These are phyloP conservation scores for Lepidurus apus DNA, from an alignment of 1,140 invertebrate genomes.

Conservation along the genomic window DNA sequence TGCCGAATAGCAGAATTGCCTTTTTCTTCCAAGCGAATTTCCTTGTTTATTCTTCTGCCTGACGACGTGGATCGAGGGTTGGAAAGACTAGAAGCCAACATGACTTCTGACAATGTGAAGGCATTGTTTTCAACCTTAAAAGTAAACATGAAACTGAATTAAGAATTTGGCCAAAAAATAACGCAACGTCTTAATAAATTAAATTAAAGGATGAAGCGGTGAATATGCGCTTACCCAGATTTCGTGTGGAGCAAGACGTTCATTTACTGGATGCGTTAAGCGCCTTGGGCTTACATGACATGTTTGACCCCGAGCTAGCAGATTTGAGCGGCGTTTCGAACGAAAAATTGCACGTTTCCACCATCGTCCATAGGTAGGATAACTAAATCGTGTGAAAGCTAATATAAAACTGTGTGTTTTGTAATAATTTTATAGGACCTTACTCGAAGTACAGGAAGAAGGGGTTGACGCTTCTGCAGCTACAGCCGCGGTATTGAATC, in stretches of 20 bases:
- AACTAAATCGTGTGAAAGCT: not conserved
- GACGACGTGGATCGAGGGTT: constrained; percentile 41
- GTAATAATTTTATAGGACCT: constrained; percentile 41
- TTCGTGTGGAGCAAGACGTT: constrained; percentile 38
- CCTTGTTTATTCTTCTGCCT: constrained; percentile 44
- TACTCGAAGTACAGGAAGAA: constrained; percentile 41
- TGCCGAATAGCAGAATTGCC: constrained; percentile 44
- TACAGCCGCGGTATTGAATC: constrained; percentile 39
- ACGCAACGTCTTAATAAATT: too few species aligned
- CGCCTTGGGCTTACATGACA: constrained; percentile 39
- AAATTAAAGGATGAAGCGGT: constrained; percentile 42
- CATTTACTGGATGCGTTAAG: constrained; percentile 39
- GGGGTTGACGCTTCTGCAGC: constrained; percentile 40
- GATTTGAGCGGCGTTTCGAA: constrained; percentile 40
- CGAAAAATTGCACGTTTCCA: constrained; percentile 38
- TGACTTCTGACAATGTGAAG: constrained; percentile 42
- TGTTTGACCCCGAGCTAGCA: constrained; percentile 39
- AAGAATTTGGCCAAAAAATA: too few species aligned
- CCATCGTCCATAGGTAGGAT: constrained; percentile 42
- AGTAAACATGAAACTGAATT: constrained; percentile 35
- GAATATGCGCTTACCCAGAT: constrained; percentile 43
- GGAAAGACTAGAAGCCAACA: constrained; percentile 39
- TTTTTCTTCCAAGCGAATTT: constrained; percentile 40
- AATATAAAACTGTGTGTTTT: constrained; percentile 27
- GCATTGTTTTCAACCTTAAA: constrained; percentile 42